A percentile compares a stretch with the other conserved stretches of the same genome.
Evolutionary conservation across 2,797 vertebrate species (phyloP).

Genomic region (Vireo griseus): DNA sequence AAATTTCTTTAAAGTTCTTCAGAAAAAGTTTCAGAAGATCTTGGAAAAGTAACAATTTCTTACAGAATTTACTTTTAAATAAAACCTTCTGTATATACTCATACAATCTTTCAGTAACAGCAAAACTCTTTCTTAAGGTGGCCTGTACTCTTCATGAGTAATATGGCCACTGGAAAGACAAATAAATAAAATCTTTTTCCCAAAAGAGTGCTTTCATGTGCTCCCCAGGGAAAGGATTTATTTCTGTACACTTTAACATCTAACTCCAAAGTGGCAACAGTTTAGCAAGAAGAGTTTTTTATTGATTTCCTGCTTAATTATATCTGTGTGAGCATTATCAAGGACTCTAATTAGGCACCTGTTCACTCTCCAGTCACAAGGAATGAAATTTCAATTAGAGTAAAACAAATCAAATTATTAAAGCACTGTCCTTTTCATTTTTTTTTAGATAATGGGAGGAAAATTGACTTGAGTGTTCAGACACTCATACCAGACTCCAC

Average conservation of each 20-base stretch:
- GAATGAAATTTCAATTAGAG: constrained; percentile 62
- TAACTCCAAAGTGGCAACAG: background rate
- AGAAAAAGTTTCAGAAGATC: background rate
- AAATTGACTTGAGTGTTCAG: constrained; percentile 48
- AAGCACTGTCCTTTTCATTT: constrained; percentile 23
- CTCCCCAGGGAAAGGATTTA: background rate
- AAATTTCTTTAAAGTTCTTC: background rate
- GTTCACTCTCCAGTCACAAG: constrained; percentile 48
- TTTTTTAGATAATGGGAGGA: constrained; percentile 5
- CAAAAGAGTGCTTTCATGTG: background rate
- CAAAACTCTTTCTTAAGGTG: background rate
- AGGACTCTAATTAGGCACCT: constrained; percentile 55
- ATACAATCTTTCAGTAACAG: background rate
- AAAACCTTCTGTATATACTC: background rate
- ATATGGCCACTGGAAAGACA: background rate
- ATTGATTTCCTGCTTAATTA: constrained; percentile 65
- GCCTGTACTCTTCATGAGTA: background rate
- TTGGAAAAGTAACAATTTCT: background rate
- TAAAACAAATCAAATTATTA: constrained; percentile 35
- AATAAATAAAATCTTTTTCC: background rate
- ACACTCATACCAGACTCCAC: background rate
- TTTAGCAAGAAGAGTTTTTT: constrained; percentile 43
- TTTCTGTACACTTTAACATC: background rate
- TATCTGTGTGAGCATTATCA: constrained; percentile 44
- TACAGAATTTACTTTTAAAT: background rate